These are phyloP conservation scores for Ischnura elegans DNA, from an alignment of 2,888 invertebrate genomes.

Conservation along the genomic window DNA sequence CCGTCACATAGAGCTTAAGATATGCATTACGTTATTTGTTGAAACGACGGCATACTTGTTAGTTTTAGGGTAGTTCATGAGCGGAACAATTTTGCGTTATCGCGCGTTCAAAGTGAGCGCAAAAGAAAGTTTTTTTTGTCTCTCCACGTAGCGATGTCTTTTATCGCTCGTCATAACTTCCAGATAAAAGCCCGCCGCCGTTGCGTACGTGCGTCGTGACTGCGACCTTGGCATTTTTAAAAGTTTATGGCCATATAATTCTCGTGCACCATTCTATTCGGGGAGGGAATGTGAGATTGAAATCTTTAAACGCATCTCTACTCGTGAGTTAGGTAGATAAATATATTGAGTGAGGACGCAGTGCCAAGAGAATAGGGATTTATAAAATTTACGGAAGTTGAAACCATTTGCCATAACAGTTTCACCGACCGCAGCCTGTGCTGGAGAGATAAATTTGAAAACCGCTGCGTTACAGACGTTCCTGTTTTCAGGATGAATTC, in stretches of 20 bases:
- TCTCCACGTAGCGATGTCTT: background rate
- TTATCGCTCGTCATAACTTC: background rate
- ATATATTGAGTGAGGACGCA: no score
- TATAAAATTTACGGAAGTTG: no score
- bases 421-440: no score
- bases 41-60: background rate
- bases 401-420: no score
- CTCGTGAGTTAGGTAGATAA: no score
- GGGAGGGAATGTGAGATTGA: background rate
- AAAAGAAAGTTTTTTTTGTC: background rate
- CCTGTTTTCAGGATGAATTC: no score
- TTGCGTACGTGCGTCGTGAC: background rate
- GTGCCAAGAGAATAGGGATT: no score
- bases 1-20: background rate
- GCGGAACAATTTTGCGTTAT: background rate
- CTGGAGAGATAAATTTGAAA: no score
- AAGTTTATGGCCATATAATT: constrained; percentile 7
- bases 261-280: background rate
- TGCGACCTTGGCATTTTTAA: constrained; percentile 2
- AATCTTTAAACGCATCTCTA: background rate
- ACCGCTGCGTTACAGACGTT: no score
- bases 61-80: background rate
- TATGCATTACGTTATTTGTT: background rate
- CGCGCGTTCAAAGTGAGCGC: background rate
- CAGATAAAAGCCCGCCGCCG: background rate